phyloP scores from a whole-genome alignment of 2,797 vertebrate species.

The Cyclura pinguis region DNA sequence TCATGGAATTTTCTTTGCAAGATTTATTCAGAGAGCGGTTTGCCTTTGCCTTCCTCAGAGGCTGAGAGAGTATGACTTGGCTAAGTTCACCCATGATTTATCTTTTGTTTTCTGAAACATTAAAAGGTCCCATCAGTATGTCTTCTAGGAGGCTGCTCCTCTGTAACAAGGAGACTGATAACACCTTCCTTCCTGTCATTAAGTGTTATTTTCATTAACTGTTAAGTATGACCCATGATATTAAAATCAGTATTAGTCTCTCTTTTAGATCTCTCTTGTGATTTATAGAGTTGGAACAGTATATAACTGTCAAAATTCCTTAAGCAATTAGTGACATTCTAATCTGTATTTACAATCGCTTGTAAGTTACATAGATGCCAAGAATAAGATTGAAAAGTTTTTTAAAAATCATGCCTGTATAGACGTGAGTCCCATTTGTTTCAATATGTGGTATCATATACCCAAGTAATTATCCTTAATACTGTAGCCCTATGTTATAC shows the following conservation, averaged over 20 bases:
- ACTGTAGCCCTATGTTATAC: neutral
- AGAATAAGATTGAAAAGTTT: neutral
- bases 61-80: neutral
- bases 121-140: neutral
- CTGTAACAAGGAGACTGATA: neutral
- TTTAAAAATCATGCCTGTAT: neutral
- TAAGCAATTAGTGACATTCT: neutral
- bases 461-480: neutral
- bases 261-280: neutral
- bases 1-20: too few relatives aligned
- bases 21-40: too few relatives aligned
- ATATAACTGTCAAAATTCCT: neutral
- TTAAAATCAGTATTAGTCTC: neutral
- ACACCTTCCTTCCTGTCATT: neutral
- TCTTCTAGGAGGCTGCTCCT: neutral
- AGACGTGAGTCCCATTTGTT: neutral
- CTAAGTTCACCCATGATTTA: neutral
- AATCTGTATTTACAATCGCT: neutral
- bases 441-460: neutral
- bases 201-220: neutral
- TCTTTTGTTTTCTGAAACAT: slow-evolving; percentile 4
- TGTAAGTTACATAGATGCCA: neutral
- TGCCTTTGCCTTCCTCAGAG: too few relatives aligned
- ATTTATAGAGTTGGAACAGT: neutral
- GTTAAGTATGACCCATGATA: neutral